phyloP scores from a whole-genome alignment of 2,113 vertebrate genomes.

The Dicrurus megarhynchus region DNA sequence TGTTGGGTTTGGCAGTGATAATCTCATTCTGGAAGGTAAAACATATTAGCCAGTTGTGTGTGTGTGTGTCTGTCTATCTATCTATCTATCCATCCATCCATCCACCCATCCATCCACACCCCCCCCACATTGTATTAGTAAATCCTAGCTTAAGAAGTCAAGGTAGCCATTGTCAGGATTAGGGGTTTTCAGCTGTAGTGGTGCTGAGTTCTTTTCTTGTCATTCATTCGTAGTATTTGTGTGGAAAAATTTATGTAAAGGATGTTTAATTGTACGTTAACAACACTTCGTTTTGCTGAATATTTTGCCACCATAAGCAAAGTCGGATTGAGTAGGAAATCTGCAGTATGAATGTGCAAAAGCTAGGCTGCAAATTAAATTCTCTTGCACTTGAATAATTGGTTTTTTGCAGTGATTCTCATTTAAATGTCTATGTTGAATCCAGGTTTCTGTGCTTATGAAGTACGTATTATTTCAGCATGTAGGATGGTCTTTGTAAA shows the following conservation, averaged over 20 bases:
- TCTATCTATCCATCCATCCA: not conserved
- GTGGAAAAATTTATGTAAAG: not conserved
- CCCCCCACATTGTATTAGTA: not conserved
- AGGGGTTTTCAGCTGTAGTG: not conserved
- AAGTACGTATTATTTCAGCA: not conserved
- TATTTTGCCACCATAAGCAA: not conserved
- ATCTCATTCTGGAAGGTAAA: not conserved
- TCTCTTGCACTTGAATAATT: not conserved
- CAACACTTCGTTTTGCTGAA: not conserved
- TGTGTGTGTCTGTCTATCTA: accelerated
- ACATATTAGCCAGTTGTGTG: not conserved
- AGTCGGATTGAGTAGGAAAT: not conserved
- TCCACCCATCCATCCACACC: no score
- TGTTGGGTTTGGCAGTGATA: not conserved
- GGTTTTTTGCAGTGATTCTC: not conserved
- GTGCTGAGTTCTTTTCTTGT: not conserved
- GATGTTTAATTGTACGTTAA: not conserved
- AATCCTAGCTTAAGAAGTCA: not conserved
- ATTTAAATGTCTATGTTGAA: not conserved
- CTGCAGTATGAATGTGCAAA: not conserved
- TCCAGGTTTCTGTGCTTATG: not conserved
- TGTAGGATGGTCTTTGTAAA: not conserved
- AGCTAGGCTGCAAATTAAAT: not conserved
- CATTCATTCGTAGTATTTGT: not conserved
- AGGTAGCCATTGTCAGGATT: not conserved